Percentiles rank a stretch among this genome's conserved stretches.
Conservation (phyloP, 2,888 invertebrate genomes). For the Leucoptera coffeella region DNA sequence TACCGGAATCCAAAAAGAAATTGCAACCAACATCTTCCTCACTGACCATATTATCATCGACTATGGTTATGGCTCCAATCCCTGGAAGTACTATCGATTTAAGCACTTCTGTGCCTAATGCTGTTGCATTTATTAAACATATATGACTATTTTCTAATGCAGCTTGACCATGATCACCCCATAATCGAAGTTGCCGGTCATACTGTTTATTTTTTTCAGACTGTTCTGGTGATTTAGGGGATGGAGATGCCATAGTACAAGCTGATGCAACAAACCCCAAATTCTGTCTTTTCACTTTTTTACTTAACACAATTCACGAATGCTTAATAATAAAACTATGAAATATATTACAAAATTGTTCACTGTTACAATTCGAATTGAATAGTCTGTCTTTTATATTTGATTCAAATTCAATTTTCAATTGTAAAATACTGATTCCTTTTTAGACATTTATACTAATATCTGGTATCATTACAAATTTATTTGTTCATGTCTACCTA, state of each 20-base stretch:
- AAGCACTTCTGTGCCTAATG: constrained; percentile 88
- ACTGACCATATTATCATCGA: constrained; percentile 78
- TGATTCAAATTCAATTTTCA: no score
- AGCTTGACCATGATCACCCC: constrained; percentile 97
- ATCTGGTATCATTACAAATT: no score
- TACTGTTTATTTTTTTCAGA: constrained; percentile 73
- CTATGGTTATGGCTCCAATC: constrained; percentile 85
- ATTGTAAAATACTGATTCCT: no score
- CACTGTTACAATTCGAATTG: no score
- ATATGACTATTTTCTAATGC: constrained; percentile 84
- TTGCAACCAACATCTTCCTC: constrained; percentile 93
- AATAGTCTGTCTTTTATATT: no score
- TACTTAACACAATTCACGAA: neutral
- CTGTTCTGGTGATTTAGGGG: constrained; percentile 67
- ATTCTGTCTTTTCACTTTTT: neutral
- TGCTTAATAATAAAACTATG: no score
- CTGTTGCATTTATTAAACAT: constrained; percentile 90
- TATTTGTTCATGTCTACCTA: no score
- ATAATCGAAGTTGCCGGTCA: constrained; percentile 82
- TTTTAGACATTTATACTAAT: no score
- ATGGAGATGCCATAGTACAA: constrained; percentile 60
- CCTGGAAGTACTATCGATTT: constrained; percentile 95
- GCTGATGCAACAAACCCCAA: neutral
- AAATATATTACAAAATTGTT: no score
- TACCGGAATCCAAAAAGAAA: constrained; percentile 84